Percentiles rank a stretch among this genome's conserved stretches.
Evolutionary conservation across 2,797 vertebrate genomes (phyloP).

Genomic region (Enteromius argenteus): DNA sequence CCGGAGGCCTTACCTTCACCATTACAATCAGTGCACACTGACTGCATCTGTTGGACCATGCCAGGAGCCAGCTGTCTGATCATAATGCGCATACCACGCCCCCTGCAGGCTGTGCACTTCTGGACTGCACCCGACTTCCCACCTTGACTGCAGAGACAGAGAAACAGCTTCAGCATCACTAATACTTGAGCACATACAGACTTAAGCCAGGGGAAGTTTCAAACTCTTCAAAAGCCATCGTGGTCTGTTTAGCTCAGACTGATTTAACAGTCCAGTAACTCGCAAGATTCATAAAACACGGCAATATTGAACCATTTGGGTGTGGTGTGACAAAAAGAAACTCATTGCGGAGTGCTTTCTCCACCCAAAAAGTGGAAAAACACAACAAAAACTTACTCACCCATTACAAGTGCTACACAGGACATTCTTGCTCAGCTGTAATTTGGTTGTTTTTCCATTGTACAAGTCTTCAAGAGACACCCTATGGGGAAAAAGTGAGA

Average conservation of each 20-base stretch:
- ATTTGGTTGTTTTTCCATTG: slow-evolving; percentile 98
- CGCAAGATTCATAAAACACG: not conserved
- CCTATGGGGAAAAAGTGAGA: slow-evolving; percentile 68
- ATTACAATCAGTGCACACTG: slow-evolving; percentile 95
- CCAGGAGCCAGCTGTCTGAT: slow-evolving; percentile 97
- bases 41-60: slow-evolving; percentile 99
- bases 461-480: slow-evolving; percentile 98
- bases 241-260: not conserved
- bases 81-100: slow-evolving; percentile 96
- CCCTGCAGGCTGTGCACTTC: slow-evolving; percentile 93
- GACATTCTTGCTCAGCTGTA: slow-evolving; percentile 99
- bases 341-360: not conserved
- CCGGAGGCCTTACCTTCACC: slow-evolving; percentile 87
- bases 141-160: slow-evolving; percentile 84
- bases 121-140: slow-evolving; percentile 97
- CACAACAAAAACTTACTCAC: slow-evolving; percentile 77
- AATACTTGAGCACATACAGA: not conserved
- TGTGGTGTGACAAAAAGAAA: slow-evolving; percentile 6
- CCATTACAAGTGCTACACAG: slow-evolving; percentile 96
- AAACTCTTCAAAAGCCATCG: slow-evolving; percentile 10
- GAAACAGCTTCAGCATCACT: not conserved
- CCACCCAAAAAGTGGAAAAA: not conserved
- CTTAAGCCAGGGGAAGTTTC: not conserved
- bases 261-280: not conserved
- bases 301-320: not conserved